Percentiles rank a stretch among this genome's conserved stretches.
Conservation (phyloP, 2,113 vertebrate species). For the Myrmecobius fasciatus region DNA sequence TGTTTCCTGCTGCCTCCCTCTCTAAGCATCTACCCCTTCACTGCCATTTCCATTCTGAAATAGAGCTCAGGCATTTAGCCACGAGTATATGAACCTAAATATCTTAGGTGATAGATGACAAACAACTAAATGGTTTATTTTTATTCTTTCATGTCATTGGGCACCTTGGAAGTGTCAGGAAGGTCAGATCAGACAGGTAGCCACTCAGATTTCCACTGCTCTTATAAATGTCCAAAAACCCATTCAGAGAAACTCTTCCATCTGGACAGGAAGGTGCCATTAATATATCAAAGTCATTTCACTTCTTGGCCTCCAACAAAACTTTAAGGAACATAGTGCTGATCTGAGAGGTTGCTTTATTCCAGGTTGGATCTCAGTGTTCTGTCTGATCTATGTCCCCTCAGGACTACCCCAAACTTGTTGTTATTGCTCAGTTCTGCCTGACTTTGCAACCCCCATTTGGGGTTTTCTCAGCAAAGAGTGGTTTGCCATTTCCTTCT, state of each 20-base stretch:
- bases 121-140: background rate
- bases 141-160: conserved; percentile 30
- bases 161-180: background rate
- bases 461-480: background rate
- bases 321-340: too few species aligned
- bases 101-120: background rate
- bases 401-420: background rate
- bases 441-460: background rate
- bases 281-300: too few species aligned
- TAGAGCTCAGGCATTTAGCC: background rate
- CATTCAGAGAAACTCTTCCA: background rate
- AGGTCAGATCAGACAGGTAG: background rate
- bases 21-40: background rate
- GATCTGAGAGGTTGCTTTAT: too few species aligned
- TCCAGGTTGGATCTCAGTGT: background rate
- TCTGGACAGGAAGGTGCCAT: background rate
- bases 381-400: background rate
- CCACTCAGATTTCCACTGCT: background rate
- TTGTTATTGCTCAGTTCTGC: background rate
- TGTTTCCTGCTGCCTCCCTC: background rate
- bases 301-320: too few species aligned
- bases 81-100: background rate
- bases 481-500: background rate
- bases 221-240: background rate
- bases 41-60: background rate